Conservation (phyloP, 2,797 vertebrate species). For the Acipenser ruthenus region DNA sequence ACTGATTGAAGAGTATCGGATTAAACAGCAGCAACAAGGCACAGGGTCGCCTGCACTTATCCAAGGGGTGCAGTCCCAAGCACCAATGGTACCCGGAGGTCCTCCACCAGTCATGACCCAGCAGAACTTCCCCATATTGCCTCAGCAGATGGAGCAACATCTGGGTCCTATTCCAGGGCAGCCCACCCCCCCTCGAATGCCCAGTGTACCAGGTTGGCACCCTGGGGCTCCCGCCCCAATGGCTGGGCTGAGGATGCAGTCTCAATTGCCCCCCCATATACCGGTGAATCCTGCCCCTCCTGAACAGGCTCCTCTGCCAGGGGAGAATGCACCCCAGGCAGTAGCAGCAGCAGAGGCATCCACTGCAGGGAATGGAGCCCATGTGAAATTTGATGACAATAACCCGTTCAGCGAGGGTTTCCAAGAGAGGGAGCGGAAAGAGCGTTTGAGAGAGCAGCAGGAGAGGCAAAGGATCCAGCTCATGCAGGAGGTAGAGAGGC, state of each 20-base stretch:
- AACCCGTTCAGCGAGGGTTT: conserved; percentile 97
- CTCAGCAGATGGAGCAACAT: conserved; percentile 54
- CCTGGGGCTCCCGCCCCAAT: conserved; percentile 48
- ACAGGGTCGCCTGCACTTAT: conserved; percentile 64
- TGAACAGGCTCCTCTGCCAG: conserved; percentile 24
- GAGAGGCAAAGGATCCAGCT: conserved; percentile 89
- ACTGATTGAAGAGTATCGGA: conserved; percentile 90
- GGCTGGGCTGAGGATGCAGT: conserved; percentile 44
- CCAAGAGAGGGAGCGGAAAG: conserved; percentile 89
- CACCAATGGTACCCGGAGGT: conserved; percentile 58
- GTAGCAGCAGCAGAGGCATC: conserved; percentile 20
- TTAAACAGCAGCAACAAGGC: conserved; percentile 86
- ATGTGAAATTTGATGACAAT: conserved; percentile 94
- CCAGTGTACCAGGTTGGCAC: conserved; percentile 71
- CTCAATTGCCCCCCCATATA: conserved; percentile 24
- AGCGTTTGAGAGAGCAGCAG: conserved; percentile 90
- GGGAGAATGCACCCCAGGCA: conserved; percentile 31
- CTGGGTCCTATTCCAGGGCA: conserved; percentile 67
- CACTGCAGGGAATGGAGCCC: conserved; percentile 27
- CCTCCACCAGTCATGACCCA: conserved; percentile 53
- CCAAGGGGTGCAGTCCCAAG: conserved; percentile 50
- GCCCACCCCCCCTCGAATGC: conserved; percentile 62
- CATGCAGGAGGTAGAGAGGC: conserved; percentile 95
- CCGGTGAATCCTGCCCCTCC: no score
- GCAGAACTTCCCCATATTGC: conserved; percentile 62